Evolutionary conservation across 1,140 invertebrate species (phyloP).

Genomic region (Galendromus occidentalis): DNA sequence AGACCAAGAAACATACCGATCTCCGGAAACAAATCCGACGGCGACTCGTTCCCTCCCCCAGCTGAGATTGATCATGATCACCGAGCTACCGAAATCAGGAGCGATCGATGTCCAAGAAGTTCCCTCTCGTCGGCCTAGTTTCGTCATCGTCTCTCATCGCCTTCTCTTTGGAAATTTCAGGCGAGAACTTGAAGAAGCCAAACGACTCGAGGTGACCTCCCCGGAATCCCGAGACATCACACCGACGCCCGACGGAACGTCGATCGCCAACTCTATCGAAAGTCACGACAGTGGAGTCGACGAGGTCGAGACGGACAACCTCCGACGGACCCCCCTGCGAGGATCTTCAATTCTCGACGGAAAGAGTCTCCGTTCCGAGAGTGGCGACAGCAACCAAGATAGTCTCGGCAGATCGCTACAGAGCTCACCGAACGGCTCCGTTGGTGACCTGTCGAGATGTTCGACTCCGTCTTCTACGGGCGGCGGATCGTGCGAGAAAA

Average conservation of each 20-base stretch:
- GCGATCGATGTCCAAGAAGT: too few relatives aligned
- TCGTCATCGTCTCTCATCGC: too few relatives aligned
- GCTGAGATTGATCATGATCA: too few relatives aligned
- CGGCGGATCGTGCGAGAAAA: background rate
- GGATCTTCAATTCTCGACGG: background rate
- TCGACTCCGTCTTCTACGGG: background rate
- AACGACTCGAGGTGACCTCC: too few relatives aligned
- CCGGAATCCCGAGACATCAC: background rate
- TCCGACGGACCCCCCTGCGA: background rate
- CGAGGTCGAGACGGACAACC: background rate
- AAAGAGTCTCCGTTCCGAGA: background rate
- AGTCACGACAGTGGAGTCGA: conserved; percentile 7
- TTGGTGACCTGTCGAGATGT: background rate
- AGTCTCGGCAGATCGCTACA: conserved; percentile 8
- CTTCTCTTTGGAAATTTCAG: too few relatives aligned
- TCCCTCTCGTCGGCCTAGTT: too few relatives aligned
- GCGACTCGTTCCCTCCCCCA: too few relatives aligned
- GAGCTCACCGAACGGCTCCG: conserved; percentile 10
- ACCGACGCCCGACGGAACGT: background rate
- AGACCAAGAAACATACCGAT: too few relatives aligned
- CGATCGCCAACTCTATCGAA: background rate
- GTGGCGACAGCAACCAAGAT: background rate
- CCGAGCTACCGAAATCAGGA: too few relatives aligned
- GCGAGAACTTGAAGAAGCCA: too few relatives aligned
- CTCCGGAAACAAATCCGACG: too few relatives aligned